A percentile compares a stretch with the other conserved stretches of the same genome.
phyloP scores from a whole-genome alignment of 2,888 invertebrate species.

The Ennomos fuscantarius region DNA sequence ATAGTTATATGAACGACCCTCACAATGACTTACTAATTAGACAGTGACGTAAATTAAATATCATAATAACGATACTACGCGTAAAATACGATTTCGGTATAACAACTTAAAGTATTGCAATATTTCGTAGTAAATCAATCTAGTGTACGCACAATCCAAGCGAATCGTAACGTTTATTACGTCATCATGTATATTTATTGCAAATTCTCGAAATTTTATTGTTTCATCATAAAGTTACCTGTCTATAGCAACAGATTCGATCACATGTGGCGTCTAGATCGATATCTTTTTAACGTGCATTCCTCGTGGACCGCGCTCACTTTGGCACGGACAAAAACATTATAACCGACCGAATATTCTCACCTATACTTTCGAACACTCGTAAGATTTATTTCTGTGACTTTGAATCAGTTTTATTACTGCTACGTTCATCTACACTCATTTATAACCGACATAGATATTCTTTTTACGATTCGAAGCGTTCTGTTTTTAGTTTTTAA shows the following conservation, averaged over 20 bases:
- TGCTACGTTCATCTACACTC: conserved; percentile 80
- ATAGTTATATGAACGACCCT: conserved; percentile 73
- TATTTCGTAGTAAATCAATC: conserved; percentile 55
- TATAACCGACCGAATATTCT: conserved; percentile 60
- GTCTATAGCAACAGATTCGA: conserved; percentile 53
- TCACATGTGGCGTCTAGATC: conserved; percentile 66
- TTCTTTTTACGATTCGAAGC: conserved; percentile 82
- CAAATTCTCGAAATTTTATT: conserved; percentile 69
- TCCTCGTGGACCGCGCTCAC: conserved; percentile 56
- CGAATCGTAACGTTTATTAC: conserved; percentile 59
- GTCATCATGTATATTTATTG: conserved; percentile 68
- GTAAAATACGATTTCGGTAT: conserved; percentile 45
- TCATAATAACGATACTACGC: conserved; percentile 38
- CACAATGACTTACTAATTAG: conserved; percentile 65
- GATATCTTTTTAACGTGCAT: conserved; percentile 68
- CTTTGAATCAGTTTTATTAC: conserved; percentile 81
- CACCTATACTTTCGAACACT: conserved; percentile 73
- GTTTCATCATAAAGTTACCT: conserved; percentile 59
- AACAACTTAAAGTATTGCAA: conserved; percentile 44
- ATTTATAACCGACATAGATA: conserved; percentile 83
- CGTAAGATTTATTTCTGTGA: conserved; percentile 82
- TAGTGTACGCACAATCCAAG: conserved; percentile 48
- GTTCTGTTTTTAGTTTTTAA: conserved; percentile 85
- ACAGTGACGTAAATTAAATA: conserved; percentile 36
- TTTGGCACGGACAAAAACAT: conserved; percentile 59